A percentile compares a stretch with the other conserved stretches of the same genome.
phyloP scores from a whole-genome alignment of 2,113 vertebrate genomes.

The Rana temporaria region DNA sequence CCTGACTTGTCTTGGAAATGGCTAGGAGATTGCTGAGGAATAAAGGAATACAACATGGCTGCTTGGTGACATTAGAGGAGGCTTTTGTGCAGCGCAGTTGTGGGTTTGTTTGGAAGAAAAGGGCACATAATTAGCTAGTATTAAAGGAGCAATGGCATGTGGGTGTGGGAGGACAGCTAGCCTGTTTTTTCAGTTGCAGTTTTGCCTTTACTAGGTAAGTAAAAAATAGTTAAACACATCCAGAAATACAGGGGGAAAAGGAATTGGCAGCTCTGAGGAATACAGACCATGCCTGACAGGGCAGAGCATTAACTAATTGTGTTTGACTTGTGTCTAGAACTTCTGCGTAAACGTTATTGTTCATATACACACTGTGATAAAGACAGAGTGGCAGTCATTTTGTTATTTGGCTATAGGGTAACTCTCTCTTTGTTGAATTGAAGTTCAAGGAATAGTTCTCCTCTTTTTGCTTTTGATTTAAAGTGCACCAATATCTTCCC shows the following conservation, averaged over 20 bases:
- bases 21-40: not conserved
- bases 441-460: too few relatives aligned
- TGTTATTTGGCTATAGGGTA: too few relatives aligned
- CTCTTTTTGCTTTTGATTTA: too few relatives aligned
- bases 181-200: too few relatives aligned
- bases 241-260: not conserved
- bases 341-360: not conserved
- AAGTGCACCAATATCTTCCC: too few relatives aligned
- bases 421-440: too few relatives aligned
- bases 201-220: too few relatives aligned
- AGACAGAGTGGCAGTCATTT: not conserved
- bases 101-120: not conserved
- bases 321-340: too few relatives aligned
- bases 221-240: not conserved
- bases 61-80: conserved; percentile 2
- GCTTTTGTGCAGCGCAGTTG: not conserved
- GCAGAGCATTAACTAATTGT: not conserved
- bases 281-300: not conserved
- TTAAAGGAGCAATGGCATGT: not conserved
- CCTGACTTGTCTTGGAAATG: not conserved
- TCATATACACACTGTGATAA: not conserved
- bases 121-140: not conserved
- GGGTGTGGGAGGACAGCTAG: not conserved
- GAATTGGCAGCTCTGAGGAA: too few relatives aligned
- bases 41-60: not conserved